Evolutionary conservation across 2,113 vertebrate genomes (phyloP).

Genomic region (Oenanthe melanoleuca): DNA sequence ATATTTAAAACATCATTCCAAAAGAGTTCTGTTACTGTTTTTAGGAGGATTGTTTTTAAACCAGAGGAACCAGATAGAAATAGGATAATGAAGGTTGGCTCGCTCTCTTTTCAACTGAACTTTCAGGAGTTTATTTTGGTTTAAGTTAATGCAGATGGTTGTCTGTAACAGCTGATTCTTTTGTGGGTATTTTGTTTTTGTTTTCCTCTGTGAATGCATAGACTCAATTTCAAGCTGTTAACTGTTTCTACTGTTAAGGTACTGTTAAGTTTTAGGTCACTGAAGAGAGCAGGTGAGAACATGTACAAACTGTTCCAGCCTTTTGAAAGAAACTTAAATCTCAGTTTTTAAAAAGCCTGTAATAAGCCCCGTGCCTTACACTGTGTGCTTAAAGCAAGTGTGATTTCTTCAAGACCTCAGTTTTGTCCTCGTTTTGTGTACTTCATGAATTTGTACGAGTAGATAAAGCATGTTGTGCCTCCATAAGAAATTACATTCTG

Average conservation of each 20-base stretch:
- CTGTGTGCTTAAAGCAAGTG: constrained; percentile 36
- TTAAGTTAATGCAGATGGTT: neutral
- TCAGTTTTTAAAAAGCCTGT: constrained; percentile 57
- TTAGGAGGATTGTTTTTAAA: constrained; percentile 53
- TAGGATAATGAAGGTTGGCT: constrained; percentile 39
- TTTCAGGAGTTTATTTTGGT: constrained; percentile 17
- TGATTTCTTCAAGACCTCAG: constrained; percentile 27
- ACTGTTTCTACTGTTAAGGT: constrained; percentile 70
- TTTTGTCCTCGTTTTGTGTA: constrained; percentile 19
- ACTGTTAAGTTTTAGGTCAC: constrained; percentile 50
- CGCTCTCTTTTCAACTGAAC: constrained; percentile 29
- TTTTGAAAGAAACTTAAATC: constrained; percentile 23
- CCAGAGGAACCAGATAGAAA: constrained; percentile 29
- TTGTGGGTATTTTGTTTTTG: neutral
- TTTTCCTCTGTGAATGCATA: constrained; percentile 58
- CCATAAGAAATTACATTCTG: neutral
- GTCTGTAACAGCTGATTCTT: constrained; percentile 4
- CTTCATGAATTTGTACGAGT: neutral
- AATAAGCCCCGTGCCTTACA: constrained; percentile 69
- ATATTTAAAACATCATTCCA: neutral
- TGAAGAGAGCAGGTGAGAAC: constrained; percentile 25
- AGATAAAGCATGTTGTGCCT: constrained; percentile 43
- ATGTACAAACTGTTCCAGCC: neutral
- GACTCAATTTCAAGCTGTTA: constrained; percentile 59
- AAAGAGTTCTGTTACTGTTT: constrained; percentile 51